Percentiles rank a stretch among this genome's conserved stretches.
Evolutionary conservation across 1,140 invertebrate species (phyloP).

Genomic region (Bombus terrestris): DNA sequence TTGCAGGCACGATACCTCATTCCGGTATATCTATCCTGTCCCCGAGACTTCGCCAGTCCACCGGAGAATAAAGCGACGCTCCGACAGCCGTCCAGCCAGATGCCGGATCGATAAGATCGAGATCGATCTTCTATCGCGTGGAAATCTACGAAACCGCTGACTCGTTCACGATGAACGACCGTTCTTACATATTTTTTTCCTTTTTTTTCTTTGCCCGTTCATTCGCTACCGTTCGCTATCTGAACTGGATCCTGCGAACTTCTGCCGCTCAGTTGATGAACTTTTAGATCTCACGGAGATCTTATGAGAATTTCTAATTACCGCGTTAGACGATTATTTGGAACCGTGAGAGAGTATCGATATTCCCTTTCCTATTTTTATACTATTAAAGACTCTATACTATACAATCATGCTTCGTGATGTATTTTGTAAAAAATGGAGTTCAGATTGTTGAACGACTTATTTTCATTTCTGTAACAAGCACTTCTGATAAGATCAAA

Average conservation of each 20-base stretch:
- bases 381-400: no score
- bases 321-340: background rate
- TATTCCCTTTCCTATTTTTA: background rate
- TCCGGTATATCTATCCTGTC: constrained; percentile 61
- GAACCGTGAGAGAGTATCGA: background rate
- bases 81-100: constrained; percentile 28
- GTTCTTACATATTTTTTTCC: no score
- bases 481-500: no score
- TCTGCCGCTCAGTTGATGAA: background rate
- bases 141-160: constrained; percentile 18
- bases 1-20: constrained; percentile 75
- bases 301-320: constrained; percentile 15
- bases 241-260: background rate
- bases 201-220: no score
- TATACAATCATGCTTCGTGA: no score
- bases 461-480: no score
- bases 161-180: background rate
- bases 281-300: constrained; percentile 2
- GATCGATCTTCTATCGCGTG: constrained; percentile 27
- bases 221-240: background rate
- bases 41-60: constrained; percentile 38
- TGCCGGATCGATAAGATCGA: constrained; percentile 37
- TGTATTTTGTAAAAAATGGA: no score
- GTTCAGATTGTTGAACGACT: no score
- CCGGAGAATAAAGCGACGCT: constrained; percentile 35